phyloP scores from a whole-genome alignment of 2,797 vertebrate genomes.

The Bradypodion ventrale region DNA sequence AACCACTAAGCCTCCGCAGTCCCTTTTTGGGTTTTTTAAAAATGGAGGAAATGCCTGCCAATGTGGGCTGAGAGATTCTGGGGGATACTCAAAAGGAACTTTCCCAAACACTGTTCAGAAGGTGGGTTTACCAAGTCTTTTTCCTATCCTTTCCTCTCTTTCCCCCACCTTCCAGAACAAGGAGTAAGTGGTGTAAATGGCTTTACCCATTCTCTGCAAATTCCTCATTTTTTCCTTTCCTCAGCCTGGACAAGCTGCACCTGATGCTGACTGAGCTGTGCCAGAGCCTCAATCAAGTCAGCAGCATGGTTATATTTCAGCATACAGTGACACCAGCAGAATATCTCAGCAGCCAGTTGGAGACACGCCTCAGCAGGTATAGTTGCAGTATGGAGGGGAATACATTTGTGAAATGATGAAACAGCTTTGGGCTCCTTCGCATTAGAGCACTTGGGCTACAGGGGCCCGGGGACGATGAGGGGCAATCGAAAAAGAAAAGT shows the following conservation, averaged over 20 bases:
- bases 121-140: background rate
- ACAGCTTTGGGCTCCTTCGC: background rate
- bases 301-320: conserved; percentile 80
- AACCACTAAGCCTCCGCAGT: too few species aligned
- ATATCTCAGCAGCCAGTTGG: conserved; percentile 89
- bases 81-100: background rate
- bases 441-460: too few species aligned
- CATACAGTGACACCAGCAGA: conserved; percentile 86
- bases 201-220: background rate
- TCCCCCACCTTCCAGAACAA: background rate
- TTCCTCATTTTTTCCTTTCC: background rate
- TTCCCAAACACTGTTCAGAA: background rate
- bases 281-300: conserved; percentile 79
- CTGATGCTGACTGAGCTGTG: conserved; percentile 85
- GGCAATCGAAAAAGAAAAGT: too few species aligned
- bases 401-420: background rate
- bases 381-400: background rate
- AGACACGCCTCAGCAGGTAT: conserved; percentile 86
- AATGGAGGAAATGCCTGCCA: background rate
- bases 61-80: background rate
- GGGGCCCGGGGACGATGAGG: too few species aligned
- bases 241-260: conserved; percentile 93
- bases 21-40: too few species aligned
- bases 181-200: background rate
- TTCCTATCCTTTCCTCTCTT: background rate